phyloP scores from a whole-genome alignment of 1,140 invertebrate genomes.

The Drosophila orosa region DNA sequence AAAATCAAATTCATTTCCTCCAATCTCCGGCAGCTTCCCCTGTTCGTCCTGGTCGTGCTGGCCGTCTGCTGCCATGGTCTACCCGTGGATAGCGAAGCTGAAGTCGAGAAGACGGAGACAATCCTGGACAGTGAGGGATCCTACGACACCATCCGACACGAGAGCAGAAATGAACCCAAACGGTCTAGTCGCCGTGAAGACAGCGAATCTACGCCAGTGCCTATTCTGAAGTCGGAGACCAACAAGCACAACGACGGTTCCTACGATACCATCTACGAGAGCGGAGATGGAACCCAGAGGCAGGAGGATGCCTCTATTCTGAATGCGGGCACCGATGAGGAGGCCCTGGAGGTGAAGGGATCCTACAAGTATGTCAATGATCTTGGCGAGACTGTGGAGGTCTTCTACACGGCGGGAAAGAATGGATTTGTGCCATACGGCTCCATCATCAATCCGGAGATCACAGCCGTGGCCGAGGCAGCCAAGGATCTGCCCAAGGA shows the following conservation, averaged over 20 bases:
- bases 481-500: slow-evolving; percentile 73
- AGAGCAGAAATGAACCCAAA: neutral
- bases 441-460: slow-evolving; percentile 63
- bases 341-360: slow-evolving; percentile 67
- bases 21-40: slow-evolving; percentile 40
- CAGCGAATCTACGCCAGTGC: slow-evolving; percentile 31
- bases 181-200: neutral
- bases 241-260: slow-evolving; percentile 56
- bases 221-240: slow-evolving; percentile 63
- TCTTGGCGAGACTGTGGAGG: slow-evolving; percentile 60
- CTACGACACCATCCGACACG: no score
- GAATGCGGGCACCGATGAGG: slow-evolving; percentile 51
- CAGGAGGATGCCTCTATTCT: slow-evolving; percentile 44
- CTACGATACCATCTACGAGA: slow-evolving; percentile 43
- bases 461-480: slow-evolving; percentile 64
- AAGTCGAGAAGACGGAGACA: no score
- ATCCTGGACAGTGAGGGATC: no score
- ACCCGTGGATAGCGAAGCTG: slow-evolving; percentile 13
- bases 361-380: slow-evolving; percentile 74
- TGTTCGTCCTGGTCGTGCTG: slow-evolving; percentile 45
- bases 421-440: slow-evolving; percentile 78
- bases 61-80: slow-evolving; percentile 18
- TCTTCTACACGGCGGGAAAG: slow-evolving; percentile 74
- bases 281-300: slow-evolving; percentile 61
- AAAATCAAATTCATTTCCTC: no score